Evolutionary conservation across 2,113 vertebrate genomes (phyloP).

Genomic region (Agapornis roseicollis): DNA sequence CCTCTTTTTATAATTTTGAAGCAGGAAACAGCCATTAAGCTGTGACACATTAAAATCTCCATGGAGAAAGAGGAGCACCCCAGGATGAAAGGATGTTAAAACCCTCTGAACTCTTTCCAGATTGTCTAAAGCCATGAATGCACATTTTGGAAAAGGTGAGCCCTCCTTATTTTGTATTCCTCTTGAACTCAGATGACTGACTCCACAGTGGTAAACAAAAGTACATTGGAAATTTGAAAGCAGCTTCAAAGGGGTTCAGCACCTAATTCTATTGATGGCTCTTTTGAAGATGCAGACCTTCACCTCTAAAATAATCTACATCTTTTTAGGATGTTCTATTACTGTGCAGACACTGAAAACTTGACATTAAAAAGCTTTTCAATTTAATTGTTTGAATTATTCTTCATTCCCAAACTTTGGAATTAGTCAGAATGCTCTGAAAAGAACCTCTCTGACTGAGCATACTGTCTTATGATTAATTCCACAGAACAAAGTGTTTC

Average conservation of each 20-base stretch:
- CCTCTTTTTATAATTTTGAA: not conserved
- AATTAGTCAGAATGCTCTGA: not conserved
- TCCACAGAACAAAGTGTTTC: not conserved
- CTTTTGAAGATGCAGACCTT: slow-evolving; percentile 31
- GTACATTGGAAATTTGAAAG: not conserved
- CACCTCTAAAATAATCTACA: not conserved
- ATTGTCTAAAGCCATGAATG: not conserved
- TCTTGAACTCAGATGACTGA: not conserved
- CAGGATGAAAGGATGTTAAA: slow-evolving; percentile 26
- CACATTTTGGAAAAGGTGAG: not conserved
- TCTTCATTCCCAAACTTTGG: not conserved
- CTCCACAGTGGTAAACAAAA: slow-evolving; percentile 17
- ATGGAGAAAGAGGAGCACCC: not conserved
- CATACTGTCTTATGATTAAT: not conserved
- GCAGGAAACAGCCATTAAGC: not conserved
- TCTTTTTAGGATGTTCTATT: not conserved
- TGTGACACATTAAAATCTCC: not conserved
- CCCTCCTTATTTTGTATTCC: not conserved
- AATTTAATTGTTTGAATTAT: not conserved
- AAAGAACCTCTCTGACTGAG: not conserved
- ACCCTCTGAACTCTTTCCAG: not conserved
- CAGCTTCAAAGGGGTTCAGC: slow-evolving; percentile 19
- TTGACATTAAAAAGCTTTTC: not conserved
- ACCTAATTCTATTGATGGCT: not conserved
- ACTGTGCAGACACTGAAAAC: not conserved